Percentiles rank a stretch among this genome's conserved stretches.
Conservation (phyloP, 2,113 vertebrate species). For the Gymnogyps californianus region DNA sequence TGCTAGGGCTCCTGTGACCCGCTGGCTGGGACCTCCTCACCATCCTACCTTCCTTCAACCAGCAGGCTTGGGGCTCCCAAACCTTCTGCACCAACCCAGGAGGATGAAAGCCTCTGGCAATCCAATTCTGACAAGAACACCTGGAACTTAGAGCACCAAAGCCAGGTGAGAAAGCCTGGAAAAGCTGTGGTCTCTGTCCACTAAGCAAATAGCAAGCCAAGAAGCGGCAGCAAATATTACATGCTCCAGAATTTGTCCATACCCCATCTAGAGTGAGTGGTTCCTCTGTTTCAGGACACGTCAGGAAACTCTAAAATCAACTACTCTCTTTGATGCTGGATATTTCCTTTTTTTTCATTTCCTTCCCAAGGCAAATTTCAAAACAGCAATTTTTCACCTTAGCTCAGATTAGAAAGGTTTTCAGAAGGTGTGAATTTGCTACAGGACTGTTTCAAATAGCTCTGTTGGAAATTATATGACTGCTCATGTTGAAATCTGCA, state of each 20-base stretch:
- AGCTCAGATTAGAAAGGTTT: background rate
- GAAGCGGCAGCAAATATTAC: background rate
- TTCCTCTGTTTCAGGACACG: background rate
- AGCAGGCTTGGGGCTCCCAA: background rate
- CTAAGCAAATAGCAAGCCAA: background rate
- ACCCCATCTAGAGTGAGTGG: fast-evolving
- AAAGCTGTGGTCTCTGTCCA: background rate
- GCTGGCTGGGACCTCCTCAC: background rate
- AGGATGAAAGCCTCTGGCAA: background rate
- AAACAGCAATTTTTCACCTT: background rate
- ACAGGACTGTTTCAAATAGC: background rate
- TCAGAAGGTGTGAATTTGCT: background rate
- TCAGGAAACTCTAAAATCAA: background rate
- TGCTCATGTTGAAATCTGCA: background rate
- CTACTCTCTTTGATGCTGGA: background rate
- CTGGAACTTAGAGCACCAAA: background rate
- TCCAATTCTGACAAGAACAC: background rate
- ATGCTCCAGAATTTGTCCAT: background rate
- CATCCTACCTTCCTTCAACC: background rate
- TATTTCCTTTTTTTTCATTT: background rate
- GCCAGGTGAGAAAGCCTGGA: background rate
- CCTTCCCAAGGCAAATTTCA: background rate
- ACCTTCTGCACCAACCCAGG: background rate
- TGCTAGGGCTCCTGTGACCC: background rate
- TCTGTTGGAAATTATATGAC: background rate